Conservation (phyloP, 2,797 vertebrate species). For the Takifugu rubripes region DNA sequence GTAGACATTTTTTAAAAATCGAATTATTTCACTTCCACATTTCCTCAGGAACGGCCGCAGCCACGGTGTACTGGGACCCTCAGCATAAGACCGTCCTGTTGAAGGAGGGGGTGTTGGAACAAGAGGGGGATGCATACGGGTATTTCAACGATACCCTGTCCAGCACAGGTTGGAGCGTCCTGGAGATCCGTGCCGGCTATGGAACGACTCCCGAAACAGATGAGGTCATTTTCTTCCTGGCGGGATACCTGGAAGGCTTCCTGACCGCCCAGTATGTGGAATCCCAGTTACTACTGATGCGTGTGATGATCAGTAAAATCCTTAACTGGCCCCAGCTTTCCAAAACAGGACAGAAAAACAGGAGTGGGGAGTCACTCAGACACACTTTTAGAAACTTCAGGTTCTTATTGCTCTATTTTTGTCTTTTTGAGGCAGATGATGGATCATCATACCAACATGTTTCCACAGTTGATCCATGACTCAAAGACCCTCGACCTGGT, state of each 20-base stretch:
- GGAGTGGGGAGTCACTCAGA: background rate
- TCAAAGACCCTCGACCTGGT: slow-evolving; percentile 65
- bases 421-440: slow-evolving; percentile 78
- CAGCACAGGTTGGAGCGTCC: slow-evolving; percentile 84
- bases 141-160: slow-evolving; percentile 83
- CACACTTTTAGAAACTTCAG: background rate
- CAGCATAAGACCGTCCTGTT: slow-evolving; percentile 70
- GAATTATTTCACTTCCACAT: background rate
- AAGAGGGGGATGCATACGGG: slow-evolving; percentile 81
- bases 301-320: background rate
- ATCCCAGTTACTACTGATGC: background rate
- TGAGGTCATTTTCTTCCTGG: slow-evolving; percentile 81
- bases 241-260: slow-evolving; percentile 89
- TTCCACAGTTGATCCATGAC: slow-evolving; percentile 82
- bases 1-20: background rate
- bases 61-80: slow-evolving; percentile 83
- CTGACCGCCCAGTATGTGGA: slow-evolving; percentile 84
- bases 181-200: slow-evolving; percentile 87
- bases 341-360: background rate
- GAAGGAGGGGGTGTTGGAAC: slow-evolving; percentile 78
- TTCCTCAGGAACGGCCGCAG: slow-evolving; percentile 62
- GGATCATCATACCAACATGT: slow-evolving; percentile 87
- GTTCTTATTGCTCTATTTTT: background rate
- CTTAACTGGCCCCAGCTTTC: background rate
- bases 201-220: slow-evolving; percentile 74